Base-by-base conservation (phyloP, 2,797 vertebrate genomes). In the Rhodeus uyekii region DNA sequence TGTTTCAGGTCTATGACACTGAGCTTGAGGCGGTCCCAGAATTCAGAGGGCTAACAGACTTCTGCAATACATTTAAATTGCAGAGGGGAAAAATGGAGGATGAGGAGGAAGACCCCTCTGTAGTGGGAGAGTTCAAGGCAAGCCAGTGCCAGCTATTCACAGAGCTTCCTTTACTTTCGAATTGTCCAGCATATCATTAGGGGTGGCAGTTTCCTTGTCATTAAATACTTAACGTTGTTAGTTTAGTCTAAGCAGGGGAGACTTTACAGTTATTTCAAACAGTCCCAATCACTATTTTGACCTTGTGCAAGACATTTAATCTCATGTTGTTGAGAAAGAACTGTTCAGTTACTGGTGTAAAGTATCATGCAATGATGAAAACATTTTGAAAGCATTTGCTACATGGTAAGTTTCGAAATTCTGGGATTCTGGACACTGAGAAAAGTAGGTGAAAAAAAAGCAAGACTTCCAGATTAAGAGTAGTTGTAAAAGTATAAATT, bases 111-210 rank as follows among this genome's bases (percentile, higher is more conserved):
- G 98, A 99, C 80, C 98, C 98, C 0, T 93, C 96, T 14, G 96
- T 99, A 68, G 98, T 96, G 1, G 98, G 98, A 78, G 98, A 99
- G 91, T 95, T 99, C 89, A 99, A 99, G 96, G 98, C 97, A 89
- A 90, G 90, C 80, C 29, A 46, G 34, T 42, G 79, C 58, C 32
- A 16, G 75, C 39, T 32, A 71, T 72, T 61, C 55, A 50, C 24
- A 55, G 2, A 76, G 39, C 32, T 82, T 32, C 32, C 10, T 64
- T 69, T 69, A 22, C 27, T 42, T 42, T 61, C 53, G 1, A 27
- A 36, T 48, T 7, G 16, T 29, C 14, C 22, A 4, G 14, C 3
- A 19, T 61, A 63, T 73, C 36, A 27, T 38, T 22, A 3, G 29
- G 16, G 42, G 42, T 64, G 32, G n/a, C 1, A 7, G 42, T 81